These are phyloP conservation scores for Eulemur rubriventer DNA, from an alignment of 2,797 vertebrate species.

Conservation along the genomic window DNA sequence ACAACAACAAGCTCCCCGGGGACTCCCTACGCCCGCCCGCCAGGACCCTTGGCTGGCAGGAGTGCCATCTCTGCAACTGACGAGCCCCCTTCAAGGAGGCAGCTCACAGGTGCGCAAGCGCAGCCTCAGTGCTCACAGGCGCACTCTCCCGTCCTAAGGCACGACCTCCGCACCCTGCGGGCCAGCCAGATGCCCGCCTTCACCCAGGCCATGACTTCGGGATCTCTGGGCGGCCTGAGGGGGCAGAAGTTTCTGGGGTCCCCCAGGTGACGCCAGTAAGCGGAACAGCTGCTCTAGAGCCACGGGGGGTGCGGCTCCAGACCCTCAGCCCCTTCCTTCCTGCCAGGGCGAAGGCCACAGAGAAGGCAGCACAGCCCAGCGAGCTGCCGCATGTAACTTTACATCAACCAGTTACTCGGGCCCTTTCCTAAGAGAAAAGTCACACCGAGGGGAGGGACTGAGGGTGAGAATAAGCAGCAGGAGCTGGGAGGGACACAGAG, in stretches of 20 bases:
- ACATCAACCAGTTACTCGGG: neutral
- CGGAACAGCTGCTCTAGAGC: neutral
- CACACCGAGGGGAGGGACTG: neutral
- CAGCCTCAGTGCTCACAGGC: neutral
- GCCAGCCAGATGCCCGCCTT: neutral
- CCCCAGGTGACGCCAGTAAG: no score
- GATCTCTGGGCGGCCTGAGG: no score
- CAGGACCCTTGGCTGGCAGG: neutral
- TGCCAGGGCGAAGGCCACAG: neutral
- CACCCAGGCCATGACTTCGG: no score
- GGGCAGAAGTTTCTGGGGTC: neutral
- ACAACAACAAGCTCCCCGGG: neutral
- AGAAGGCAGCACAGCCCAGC: neutral
- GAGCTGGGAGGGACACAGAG: neutral
- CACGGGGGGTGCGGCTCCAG: no score
- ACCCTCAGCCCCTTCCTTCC: neutral
- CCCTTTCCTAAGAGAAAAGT: neutral
- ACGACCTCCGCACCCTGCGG: no score
- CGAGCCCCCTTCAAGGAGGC: neutral
- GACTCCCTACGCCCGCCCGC: neutral
- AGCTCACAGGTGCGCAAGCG: neutral
- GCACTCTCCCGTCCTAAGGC: no score
- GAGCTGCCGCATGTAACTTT: fast-evolving
- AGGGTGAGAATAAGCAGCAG: fast-evolving
- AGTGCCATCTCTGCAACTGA: no score